phyloP scores from a whole-genome alignment of 1,140 invertebrate genomes.

The Idris sp. region DNA sequence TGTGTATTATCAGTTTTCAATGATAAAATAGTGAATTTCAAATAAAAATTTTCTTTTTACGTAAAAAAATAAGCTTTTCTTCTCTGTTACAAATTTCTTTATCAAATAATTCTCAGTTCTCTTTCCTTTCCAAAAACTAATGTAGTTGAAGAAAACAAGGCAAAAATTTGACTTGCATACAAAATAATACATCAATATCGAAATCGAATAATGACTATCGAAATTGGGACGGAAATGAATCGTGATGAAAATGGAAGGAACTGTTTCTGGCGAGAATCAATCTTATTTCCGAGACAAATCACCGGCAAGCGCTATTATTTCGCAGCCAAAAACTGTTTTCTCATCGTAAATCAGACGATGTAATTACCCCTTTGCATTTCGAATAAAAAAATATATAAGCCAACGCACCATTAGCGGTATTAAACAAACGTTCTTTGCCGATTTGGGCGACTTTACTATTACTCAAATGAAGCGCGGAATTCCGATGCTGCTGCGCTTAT shows the following conservation, averaged over 20 bases:
- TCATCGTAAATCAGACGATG: constrained; percentile 62
- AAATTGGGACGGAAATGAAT: constrained; percentile 51
- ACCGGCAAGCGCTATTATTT: too few species aligned
- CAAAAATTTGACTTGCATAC: constrained; percentile 32
- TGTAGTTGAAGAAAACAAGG: too few species aligned
- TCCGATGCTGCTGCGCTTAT: constrained; percentile 13
- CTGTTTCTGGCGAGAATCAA: constrained; percentile 53
- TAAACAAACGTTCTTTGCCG: constrained; percentile 48
- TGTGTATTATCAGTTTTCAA: too few species aligned
- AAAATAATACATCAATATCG: constrained; percentile 54
- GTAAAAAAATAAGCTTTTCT: too few species aligned
- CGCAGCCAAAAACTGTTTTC: constrained; percentile 55
- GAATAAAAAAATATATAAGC: too few species aligned
- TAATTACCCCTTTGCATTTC: too few species aligned
- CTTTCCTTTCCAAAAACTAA: too few species aligned
- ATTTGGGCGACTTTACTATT: constrained; percentile 30
- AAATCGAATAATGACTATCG: constrained; percentile 60
- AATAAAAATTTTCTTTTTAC: too few species aligned
- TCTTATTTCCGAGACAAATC: constrained; percentile 61
- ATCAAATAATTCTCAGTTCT: too few species aligned
- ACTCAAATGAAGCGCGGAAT: constrained; percentile 31
- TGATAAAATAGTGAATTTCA: too few species aligned
- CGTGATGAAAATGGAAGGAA: constrained; percentile 59
- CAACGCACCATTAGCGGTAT: constrained; percentile 58
- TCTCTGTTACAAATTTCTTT: too few species aligned